Evolutionary conservation across 2,888 invertebrate genomes (phyloP).

Genomic region (Apotomis capreana): DNA sequence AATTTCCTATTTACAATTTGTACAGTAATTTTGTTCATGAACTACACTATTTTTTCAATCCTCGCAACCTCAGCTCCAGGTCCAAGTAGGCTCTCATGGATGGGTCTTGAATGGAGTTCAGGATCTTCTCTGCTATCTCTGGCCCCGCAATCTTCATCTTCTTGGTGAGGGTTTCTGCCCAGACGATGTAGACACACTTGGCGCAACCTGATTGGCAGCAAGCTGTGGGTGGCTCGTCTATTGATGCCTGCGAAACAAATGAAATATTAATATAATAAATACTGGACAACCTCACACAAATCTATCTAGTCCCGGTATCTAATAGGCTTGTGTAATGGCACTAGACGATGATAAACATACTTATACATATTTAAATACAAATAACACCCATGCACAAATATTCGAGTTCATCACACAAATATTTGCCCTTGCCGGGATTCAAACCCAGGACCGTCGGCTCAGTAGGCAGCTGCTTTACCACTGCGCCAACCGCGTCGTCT

Average conservation of each 20-base stretch:
- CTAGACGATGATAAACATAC: too few species aligned
- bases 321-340: too few species aligned
- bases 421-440: too few species aligned
- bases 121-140: constrained; percentile 87
- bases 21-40: not conserved
- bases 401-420: too few species aligned
- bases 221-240: constrained; percentile 89
- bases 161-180: constrained; percentile 89
- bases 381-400: too few species aligned
- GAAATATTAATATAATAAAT: constrained; percentile 44
- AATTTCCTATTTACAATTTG: not conserved
- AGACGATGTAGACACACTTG: constrained; percentile 96
- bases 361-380: too few species aligned
- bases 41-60: constrained; percentile 53
- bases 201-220: constrained; percentile 97
- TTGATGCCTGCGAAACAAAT: constrained; percentile 61
- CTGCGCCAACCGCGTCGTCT: too few species aligned
- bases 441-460: too few species aligned
- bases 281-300: too few species aligned
- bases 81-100: constrained; percentile 92
- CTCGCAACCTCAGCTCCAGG: constrained; percentile 86
- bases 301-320: too few species aligned
- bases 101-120: constrained; percentile 90
- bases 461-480: too few species aligned
- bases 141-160: constrained; percentile 86